Base-by-base conservation (phyloP, 1,140 invertebrate species). In the Drosophila athabasca region DNA sequence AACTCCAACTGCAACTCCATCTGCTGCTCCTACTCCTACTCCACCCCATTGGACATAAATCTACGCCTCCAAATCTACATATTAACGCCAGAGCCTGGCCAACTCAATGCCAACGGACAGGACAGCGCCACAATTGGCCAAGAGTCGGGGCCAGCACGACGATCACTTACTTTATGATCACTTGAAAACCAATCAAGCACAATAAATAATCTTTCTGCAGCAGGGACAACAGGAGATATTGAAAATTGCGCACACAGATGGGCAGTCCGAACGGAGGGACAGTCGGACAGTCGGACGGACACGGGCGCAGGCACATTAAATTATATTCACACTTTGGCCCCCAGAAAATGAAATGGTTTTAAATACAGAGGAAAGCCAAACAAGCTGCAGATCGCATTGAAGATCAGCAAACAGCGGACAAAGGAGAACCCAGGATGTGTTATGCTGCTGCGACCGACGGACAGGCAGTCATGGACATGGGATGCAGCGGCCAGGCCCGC, bases 91-190 rank as follows among this genome's bases (percentile, higher is more conserved):
- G 45, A 39, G 50, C 66, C 53, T 29, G 62, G 69, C 51, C 76
- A 57, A 57, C 66, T 70, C 78, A 73, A 72, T 74, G 72, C 54
- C 72, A 67, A 70, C 65, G 60, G 75, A 87, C 69, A 76, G 69
- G 75, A 87, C 69, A 76, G 69, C 73, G 67, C 70, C 74, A 72
- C 62, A 83, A 71, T 68, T 79, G 76, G 50, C 73, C 69, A 43
- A 64, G 73, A 69, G 69, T 17, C 29, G 52, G 78, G 62, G 62
- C 58, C 62, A 62, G 62, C 77, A 64, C 80, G 72, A 77, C 76
- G 89, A 90, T 90, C 89, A 85, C 85, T 90, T 90, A 90, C 81
- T 90, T 90, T 90, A 90, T 90, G 89, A 90, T 90, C 90, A 90
- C 90, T 90, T 90, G 90, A 81, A 90, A 91, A 84, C 90, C 90